Base-by-base conservation (phyloP, 2,888 invertebrate species). In the Vanessa cardui region DNA sequence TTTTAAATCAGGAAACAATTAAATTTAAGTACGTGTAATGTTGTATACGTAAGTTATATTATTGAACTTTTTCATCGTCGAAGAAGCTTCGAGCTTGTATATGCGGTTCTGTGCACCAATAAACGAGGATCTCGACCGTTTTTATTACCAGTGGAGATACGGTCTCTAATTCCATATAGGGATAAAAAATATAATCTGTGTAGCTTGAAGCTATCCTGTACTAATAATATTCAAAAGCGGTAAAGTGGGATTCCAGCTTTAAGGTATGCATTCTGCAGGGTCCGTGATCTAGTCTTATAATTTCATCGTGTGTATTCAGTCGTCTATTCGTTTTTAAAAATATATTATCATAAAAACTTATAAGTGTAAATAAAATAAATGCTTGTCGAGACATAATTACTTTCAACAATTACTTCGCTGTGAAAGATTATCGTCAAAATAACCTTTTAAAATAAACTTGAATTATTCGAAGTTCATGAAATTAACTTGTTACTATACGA, bases 81-180 rank as follows among this genome's bases (percentile, higher is more conserved):
- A 61, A 62, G 50, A 5, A n/a, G 16, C 3, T n/a, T 7, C 33
- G 18, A 4, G 18, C 5, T 54, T 7, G 62, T 44, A n/a, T 21
- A 45, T 12, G 26, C 62, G 12, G 26, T 54, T 60, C 62, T 39
- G 56, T 73, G 71, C 69, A 71, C 64, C 59, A 69, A 66, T 71
- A 71, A 70, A 64, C 49, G 67, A 71, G 56, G 69, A 72, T 65
- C 56, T 69, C 56, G 18, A 59, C 31, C 9, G 63, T 70, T 73
- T 74, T 76, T 74, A 66, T 71, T 44, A 56, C 18, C 58, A 60
- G 54, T 54, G 70, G 70, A 71, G 75, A 75, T 75, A 72, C 73
- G 73, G 73, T 73, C 66, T 61, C 62, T 66, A 68, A 69, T 68
- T 74, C 68, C 69, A 72, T 69, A 65, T 61, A 54, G 20, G 26